Evolutionary conservation across 2,888 invertebrate species (phyloP), one percentile per base, ranked within the genome.

Genomic region (Lymantria dispar): DNA sequence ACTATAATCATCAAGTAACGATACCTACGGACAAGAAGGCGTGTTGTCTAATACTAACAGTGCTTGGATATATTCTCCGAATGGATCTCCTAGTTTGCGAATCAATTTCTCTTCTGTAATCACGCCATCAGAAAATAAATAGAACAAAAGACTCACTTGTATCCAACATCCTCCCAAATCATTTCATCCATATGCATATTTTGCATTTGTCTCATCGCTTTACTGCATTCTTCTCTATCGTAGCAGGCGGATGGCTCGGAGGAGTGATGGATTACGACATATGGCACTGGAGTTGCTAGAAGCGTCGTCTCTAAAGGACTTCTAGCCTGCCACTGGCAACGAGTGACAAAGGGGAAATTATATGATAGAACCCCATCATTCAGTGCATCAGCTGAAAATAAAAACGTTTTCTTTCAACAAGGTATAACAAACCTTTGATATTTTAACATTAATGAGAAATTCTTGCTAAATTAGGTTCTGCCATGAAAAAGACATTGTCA

Each of bases 191-290:
- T 38, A 22, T 47, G 47, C 7, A 15, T n/a, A 13, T 47, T 10
- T 14, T 50, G 49, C 41, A 50, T 50, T 15, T 15, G 11, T 12
- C 45, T 41, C 49, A 50, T 50, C 8, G 38, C 38, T 12, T 10
- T 12, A 38, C n/a, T 8, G 12, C 38, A 38, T 12, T 89, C 85
- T 0, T 80, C 79, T 3, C 78, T 75, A 0, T 78, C 88, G 51
- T 80, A 78, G 70, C 95, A 95, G 8, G 93, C 94, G 0, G 78
- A 72, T 0, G 94, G 94, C 33, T 70, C 80, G 71, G 93, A 94
- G 0, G 94, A 94, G 78, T 95, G 95, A 76, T 95, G 95, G 57
- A 95, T 94, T 47, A 95, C 94, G 43, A 95, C 95, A 71, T 88
- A 94, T 0, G 94, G 93, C 1, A 94, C 93, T 0, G 95, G 94